A percentile compares a stretch with the other conserved stretches of the same genome.
Conservation (phyloP, 2,113 vertebrate genomes). For the Podarcis raffonei region DNA sequence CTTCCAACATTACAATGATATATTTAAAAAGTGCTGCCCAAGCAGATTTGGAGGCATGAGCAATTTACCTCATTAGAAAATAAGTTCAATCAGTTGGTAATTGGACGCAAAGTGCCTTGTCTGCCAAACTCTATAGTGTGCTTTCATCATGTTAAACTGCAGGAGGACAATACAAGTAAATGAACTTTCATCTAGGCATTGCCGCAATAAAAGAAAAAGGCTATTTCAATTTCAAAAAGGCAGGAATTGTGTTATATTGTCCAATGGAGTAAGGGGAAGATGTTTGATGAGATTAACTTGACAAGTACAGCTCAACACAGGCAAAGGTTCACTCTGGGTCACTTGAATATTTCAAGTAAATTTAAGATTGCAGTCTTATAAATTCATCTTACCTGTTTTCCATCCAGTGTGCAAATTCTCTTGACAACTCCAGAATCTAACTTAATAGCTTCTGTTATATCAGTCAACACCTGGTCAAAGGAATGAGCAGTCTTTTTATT, state of each 20-base stretch:
- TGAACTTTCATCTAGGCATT: background rate
- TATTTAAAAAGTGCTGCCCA: constrained; percentile 57
- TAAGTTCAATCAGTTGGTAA: constrained; percentile 57
- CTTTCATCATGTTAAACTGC: background rate
- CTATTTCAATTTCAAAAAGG: background rate
- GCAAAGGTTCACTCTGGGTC: background rate
- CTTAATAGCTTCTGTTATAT: constrained; percentile 98
- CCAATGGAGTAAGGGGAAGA: background rate
- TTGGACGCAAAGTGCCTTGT: constrained; percentile 47
- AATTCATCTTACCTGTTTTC: constrained; percentile 88
- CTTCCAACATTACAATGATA: constrained; percentile 40
- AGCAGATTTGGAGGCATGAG: constrained; percentile 65
- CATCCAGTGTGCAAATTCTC: constrained; percentile 93
- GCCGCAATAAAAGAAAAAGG: background rate
- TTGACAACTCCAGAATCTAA: constrained; percentile 95
- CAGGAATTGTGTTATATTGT: background rate
- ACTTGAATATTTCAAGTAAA: background rate
- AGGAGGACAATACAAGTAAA: background rate
- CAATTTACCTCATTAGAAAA: constrained; percentile 66
- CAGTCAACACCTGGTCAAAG: constrained; percentile 95
- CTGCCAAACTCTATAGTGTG: constrained; percentile 49
- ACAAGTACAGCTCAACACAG: background rate
- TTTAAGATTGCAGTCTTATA: background rate
- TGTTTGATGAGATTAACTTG: background rate
- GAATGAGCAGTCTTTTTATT: constrained; percentile 99